Percentiles rank a stretch among this genome's conserved stretches.
Evolutionary conservation across 2,113 vertebrate genomes (phyloP).

Genomic region (Vireo altiloquus): DNA sequence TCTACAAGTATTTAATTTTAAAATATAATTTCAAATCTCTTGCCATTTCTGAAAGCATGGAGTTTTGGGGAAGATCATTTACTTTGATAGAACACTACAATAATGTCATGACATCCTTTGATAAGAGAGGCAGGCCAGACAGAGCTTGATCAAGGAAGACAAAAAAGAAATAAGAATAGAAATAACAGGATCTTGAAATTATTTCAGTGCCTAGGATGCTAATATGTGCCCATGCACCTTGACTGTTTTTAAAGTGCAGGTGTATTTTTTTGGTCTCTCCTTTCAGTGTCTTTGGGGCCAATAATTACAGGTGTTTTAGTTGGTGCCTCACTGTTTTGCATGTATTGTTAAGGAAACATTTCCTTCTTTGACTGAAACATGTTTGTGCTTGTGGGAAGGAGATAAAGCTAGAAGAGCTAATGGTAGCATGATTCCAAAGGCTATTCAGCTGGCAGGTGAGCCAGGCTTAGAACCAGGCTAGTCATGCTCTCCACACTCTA

Average conservation of each 20-base stretch:
- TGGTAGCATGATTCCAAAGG: not conserved
- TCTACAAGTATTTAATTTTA: not conserved
- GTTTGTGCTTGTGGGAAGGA: not conserved
- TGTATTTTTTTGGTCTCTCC: not conserved
- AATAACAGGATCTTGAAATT: not conserved
- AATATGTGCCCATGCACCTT: not conserved
- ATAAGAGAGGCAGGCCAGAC: not conserved
- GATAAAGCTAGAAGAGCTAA: not conserved
- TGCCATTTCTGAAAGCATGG: not conserved
- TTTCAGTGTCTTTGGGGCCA: not conserved
- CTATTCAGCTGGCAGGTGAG: not conserved
- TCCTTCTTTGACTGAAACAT: not conserved
- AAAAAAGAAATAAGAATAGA: not conserved
- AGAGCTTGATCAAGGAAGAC: not conserved
- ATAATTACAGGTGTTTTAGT: not conserved
- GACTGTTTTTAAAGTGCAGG: not conserved
- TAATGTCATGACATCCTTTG: not conserved
- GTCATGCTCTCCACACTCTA: not conserved
- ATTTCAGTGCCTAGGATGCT: not conserved
- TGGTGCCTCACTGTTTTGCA: not conserved
- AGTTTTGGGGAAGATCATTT: not conserved
- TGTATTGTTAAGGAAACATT: not conserved
- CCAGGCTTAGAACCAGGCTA: not conserved
- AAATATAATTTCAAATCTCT: not conserved
- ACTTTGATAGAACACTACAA: not conserved